Evolutionary conservation across 2,113 vertebrate genomes (phyloP).

Genomic region (Dasypus novemcinctus): DNA sequence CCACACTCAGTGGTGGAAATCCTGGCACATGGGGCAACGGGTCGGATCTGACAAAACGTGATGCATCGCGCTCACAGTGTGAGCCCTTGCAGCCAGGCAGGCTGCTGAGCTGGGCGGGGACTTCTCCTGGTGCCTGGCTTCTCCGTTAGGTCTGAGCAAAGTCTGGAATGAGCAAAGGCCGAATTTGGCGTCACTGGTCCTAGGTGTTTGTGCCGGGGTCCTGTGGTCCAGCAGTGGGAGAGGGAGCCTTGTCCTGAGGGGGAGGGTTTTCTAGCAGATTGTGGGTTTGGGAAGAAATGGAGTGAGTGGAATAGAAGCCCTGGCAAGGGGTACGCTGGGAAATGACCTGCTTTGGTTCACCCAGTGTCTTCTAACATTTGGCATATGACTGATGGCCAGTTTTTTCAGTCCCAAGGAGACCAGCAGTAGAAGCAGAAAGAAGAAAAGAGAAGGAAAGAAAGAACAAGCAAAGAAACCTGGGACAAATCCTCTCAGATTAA

Average conservation of each 20-base stretch:
- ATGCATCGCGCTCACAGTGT: fast-evolving
- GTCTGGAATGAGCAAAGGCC: background rate
- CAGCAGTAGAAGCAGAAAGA: background rate
- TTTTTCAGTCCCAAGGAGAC: background rate
- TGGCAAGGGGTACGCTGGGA: background rate
- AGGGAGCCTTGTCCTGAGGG: background rate
- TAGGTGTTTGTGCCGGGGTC: background rate
- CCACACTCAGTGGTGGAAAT: background rate
- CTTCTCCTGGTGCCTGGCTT: background rate
- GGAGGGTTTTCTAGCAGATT: background rate
- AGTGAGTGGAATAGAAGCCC: background rate
- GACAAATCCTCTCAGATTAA: background rate
- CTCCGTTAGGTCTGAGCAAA: background rate
- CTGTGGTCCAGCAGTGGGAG: fast-evolving
- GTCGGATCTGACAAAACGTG: fast-evolving
- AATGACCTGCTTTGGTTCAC: background rate
- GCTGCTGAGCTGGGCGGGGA: too few relatives aligned
- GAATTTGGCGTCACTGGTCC: fast-evolving
- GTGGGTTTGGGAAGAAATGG: background rate
- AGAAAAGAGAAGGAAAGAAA: background rate
- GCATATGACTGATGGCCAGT: fast-evolving
- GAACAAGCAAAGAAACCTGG: background rate
- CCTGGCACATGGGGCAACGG: fast-evolving
- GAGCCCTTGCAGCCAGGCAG: fast-evolving
- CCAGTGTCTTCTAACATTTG: background rate